Evolutionary conservation across 2,888 invertebrate genomes (phyloP), one percentile per base, ranked within the genome.

Genomic region (Dasypogon diadema): DNA sequence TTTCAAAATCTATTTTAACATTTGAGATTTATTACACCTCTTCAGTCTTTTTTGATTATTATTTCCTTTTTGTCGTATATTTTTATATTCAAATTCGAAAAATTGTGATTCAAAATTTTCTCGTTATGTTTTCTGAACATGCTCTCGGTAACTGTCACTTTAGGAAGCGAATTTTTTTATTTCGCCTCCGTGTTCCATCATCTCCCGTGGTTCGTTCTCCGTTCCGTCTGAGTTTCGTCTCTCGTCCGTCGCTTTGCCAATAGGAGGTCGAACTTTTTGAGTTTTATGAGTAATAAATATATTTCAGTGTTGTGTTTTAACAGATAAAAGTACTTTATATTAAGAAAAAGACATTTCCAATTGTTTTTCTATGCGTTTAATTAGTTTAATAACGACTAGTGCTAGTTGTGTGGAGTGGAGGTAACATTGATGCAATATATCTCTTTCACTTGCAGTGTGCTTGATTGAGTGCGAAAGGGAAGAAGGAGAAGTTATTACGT

Each of bases 401-500:
- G 65, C 65, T 24, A 65, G 65, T 65, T 65, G 24, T n/a, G 6
- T 48, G 14, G 24, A 65, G 60, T 46, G 51, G 65, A 65, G 51
- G 75, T 75, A 65, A 75, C 65, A 48, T 24, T 8, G 63, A 46
- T 30, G 56, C 10, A 56, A 30, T 5, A 24, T 60, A 42, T 63
- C 63, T 21, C 42, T 75, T 37, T 37, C 37, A 18, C 55, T 8
- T 1, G 34, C 10, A 18, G 1, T 42, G 10, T n/a, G 5, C n/a
- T 22, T 6, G 14, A 5, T 14, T 75, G 18, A 24, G 75, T 51
- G 65, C 3, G 54, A 63, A 26, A 10, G 54, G 37, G 34, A 63
- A 22, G 16, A 22, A 63, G 5, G 48, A 54, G 30, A 60, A 42
- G 12, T 63, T 63, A 65, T 55, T 75, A 75, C 75, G 75, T 75